phyloP scores from a whole-genome alignment of 2,888 invertebrate species.

The Leptopterna dolabrata region DNA sequence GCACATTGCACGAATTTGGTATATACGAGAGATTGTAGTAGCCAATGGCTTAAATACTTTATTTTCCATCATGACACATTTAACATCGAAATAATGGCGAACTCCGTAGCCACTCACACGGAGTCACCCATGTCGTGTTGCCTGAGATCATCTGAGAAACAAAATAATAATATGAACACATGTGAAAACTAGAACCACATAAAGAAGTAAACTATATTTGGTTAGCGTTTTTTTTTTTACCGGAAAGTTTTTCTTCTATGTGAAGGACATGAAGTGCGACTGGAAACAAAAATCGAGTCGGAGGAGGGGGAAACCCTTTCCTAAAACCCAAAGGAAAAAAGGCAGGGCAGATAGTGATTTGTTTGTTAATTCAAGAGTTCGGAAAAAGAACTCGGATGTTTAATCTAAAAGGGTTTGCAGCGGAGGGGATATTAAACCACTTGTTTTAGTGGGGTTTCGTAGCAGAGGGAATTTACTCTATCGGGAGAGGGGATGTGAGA shows the following conservation, averaged over 20 bases:
- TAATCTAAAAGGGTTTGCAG: constrained; percentile 26
- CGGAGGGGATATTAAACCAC: constrained; percentile 36
- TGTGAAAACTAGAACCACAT: background rate
- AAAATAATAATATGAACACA: too few species aligned
- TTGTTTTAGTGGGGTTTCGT: constrained; percentile 14
- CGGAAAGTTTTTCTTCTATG: background rate
- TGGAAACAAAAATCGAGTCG: background rate
- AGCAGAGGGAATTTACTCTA: background rate
- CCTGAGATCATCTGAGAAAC: too few species aligned
- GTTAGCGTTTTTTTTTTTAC: background rate
- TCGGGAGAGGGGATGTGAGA: background rate
- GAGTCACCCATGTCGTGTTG: too few species aligned
- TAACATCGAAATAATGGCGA: too few species aligned
- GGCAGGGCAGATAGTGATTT: constrained; percentile 28
- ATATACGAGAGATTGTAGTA: too few species aligned
- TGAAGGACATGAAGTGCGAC: background rate
- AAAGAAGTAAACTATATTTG: background rate
- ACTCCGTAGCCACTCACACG: too few species aligned
- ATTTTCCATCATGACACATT: too few species aligned
- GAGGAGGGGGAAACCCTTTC: background rate
- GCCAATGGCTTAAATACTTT: too few species aligned
- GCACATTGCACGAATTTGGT: too few species aligned
- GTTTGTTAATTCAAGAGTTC: constrained; percentile 28
- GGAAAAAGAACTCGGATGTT: constrained; percentile 27
- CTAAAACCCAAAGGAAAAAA: background rate